These are phyloP conservation scores for Paramuricea clavata DNA, from an alignment of 92 coral and sea anemone genomes.

Conservation along the genomic window DNA sequence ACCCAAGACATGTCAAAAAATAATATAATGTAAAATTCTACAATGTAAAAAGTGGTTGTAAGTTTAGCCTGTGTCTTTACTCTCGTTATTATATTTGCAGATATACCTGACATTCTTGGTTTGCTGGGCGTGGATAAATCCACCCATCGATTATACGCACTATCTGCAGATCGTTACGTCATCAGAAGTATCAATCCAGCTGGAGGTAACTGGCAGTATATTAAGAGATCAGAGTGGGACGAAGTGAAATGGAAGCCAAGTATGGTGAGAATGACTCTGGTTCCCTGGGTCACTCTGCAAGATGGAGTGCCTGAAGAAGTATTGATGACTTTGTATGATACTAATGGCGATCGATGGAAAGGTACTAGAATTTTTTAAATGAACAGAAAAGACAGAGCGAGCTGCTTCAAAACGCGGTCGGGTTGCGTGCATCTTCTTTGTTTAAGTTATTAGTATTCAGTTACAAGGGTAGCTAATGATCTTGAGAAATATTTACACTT, in stretches of 20 bases:
- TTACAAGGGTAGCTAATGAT: no score
- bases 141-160: conserved; percentile 6
- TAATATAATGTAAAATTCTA: no score
- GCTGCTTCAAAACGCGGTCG: neutral
- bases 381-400: neutral
- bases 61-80: no score
- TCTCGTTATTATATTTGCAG: neutral
- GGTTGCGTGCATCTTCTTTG: no score
- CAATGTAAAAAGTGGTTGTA: no score
- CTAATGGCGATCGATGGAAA: conserved; percentile 17
- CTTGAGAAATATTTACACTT: no score
- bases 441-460: no score
- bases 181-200: neutral
- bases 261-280: conserved; percentile 28
- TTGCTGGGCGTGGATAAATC: conserved; percentile 27
- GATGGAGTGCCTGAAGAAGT: conserved; percentile 36
- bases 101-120: conserved; percentile 15
- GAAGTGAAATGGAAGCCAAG: neutral
- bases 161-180: conserved; percentile 14
- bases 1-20: no score
- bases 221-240: conserved; percentile 38
- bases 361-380: neutral
- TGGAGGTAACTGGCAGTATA: conserved; percentile 40
- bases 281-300: conserved; percentile 28
- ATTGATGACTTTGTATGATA: neutral